Evolutionary conservation across 2,888 invertebrate genomes (phyloP), one percentile per base, ranked within the genome.

Genomic region (Clostera curtula): DNA sequence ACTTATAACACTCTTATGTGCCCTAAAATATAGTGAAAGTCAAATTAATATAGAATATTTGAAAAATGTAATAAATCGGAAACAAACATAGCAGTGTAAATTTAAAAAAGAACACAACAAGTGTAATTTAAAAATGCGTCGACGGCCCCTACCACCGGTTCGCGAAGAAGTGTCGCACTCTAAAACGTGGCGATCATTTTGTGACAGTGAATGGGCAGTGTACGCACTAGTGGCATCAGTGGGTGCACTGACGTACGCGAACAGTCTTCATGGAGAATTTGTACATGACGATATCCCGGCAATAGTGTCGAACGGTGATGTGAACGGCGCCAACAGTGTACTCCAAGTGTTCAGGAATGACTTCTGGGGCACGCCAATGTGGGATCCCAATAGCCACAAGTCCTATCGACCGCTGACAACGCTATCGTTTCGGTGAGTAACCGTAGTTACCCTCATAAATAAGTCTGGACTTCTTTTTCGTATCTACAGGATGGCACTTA

Each of bases 281-380:
- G 93, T 95, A 39, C 95, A 95, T 76, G 95, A 95, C 62, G 95
- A 95, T 66, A 89, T 94, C 43, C 93, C 93, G 31, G 95, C 94
- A 16, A 90, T 95, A 47, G 90, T 90, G 56, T 86, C 89, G 40
- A 95, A 95, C 70, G 87, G 88, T 56, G 95, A 95, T 70, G 95
- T 94, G 40, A 86, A 88, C 24, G 93, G 90, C 1, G 80, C 85
- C 27, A 90, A 86, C 37, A 74, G 88, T 14, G 67, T 91, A 49
- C 58, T 79, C 38, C 85, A 86, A 50, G 83, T 92, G 49, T 89
- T 93, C 57, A 79, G 83, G 51, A 91, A 93, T 66, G 95, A 95
- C 73, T 95, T 94, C 68, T 95, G 95, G 95, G 95, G 95, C n/a
- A 92, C 90, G 28, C 90, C 92, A 15, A 93, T 95, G 92, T 86